phyloP scores from a whole-genome alignment of 2,113 vertebrate species.

The Puntigrus tetrazona region DNA sequence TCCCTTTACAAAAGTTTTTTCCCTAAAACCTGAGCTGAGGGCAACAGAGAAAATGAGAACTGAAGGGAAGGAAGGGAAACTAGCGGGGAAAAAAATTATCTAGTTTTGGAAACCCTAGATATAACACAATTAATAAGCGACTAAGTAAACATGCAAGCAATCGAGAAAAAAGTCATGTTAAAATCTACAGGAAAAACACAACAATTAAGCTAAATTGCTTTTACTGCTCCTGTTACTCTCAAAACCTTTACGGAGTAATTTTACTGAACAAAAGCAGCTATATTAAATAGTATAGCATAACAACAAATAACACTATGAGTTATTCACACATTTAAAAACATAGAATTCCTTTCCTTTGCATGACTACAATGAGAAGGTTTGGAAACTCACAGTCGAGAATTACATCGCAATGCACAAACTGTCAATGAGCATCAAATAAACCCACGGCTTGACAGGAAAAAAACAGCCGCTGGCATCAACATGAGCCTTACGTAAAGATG shows the following conservation, averaged over 20 bases:
- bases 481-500: not conserved
- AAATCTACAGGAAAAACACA: no score
- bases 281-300: not conserved
- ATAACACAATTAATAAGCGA: no score
- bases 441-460: not conserved
- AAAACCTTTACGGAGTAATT: no score
- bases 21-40: not conserved
- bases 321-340: not conserved
- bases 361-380: not conserved
- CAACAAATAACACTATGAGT: not conserved
- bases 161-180: no score
- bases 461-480: not conserved
- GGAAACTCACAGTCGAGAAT: not conserved
- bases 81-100: not conserved
- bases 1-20: not conserved
- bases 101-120: not conserved
- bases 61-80: not conserved
- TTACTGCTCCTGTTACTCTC: no score
- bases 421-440: not conserved
- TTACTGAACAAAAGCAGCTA: not conserved
- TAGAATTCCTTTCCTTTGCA: not conserved
- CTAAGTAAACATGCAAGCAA: no score
- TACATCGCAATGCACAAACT: not conserved
- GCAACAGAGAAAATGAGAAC: not conserved
- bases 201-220: no score